Conservation (phyloP, 2,797 vertebrate species). For the Myotis daubentonii region DNA sequence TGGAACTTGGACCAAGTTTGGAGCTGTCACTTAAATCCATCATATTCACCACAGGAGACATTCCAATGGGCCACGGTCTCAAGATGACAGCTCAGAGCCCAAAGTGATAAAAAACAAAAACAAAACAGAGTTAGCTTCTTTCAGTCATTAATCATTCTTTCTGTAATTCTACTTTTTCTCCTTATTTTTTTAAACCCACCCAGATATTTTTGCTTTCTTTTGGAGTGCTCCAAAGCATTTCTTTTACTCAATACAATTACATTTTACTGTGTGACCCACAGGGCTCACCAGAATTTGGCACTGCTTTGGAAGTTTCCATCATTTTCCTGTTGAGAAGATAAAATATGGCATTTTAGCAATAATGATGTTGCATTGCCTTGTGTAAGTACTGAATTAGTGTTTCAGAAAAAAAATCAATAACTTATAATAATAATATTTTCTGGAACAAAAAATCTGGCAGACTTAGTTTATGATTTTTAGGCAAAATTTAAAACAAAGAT, state of each 20-base stretch:
- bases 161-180: slow-evolving; percentile 29
- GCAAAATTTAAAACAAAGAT: slow-evolving; percentile 22
- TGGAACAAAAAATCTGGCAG: not conserved
- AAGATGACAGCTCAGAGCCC: not conserved
- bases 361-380: slow-evolving; percentile 26
- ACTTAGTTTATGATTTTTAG: not conserved
- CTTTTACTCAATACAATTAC: slow-evolving; percentile 49
- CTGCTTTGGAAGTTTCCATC: slow-evolving; percentile 18
- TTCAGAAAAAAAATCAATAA: slow-evolving; percentile 7
- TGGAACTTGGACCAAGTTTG: not conserved
- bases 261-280: not conserved
- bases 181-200: not conserved
- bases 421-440: slow-evolving; percentile 44
- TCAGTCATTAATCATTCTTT: slow-evolving; percentile 31
- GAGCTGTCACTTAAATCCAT: not conserved
- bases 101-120: not conserved
- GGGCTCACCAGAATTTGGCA: slow-evolving; percentile 31
- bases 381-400: not conserved
- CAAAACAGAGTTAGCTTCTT: not conserved
- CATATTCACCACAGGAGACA: not conserved
- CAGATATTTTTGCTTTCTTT: slow-evolving; percentile 1
- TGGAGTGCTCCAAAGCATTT: slow-evolving; percentile 29
- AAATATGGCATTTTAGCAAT: not conserved
- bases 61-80: not conserved
- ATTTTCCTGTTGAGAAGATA: slow-evolving; percentile 9